Percentiles rank a stretch among this genome's conserved stretches.
phyloP scores from a whole-genome alignment of 1,140 invertebrate species.

The Teleogryllus occipitalis region DNA sequence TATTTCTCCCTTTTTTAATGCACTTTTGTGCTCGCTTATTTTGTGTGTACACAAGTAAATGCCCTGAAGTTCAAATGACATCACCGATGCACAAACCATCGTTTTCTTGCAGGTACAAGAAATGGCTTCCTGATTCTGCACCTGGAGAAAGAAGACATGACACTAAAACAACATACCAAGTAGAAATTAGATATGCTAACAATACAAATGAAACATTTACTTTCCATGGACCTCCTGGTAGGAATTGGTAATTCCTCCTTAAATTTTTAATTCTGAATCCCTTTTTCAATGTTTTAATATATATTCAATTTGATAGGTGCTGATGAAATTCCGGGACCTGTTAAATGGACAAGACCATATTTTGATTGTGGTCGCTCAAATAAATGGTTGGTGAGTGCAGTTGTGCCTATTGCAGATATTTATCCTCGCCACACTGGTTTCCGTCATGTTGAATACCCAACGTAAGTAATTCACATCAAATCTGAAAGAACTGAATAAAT shows the following conservation, averaged over 20 bases:
- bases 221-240: constrained; percentile 84
- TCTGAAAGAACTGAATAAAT: too few species aligned
- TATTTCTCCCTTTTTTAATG: too few species aligned
- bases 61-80: not conserved
- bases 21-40: too few species aligned
- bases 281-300: not conserved
- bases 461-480: constrained; percentile 49
- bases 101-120: constrained; percentile 49
- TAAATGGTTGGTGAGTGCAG: constrained; percentile 89
- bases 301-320: constrained; percentile 43
- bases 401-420: constrained; percentile 90
- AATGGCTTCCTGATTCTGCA: constrained; percentile 82
- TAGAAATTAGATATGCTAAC: constrained; percentile 87
- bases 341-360: constrained; percentile 89
- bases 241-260: not conserved
- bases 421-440: constrained; percentile 91
- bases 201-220: constrained; percentile 91
- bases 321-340: constrained; percentile 80
- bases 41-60: too few species aligned
- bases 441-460: constrained; percentile 91
- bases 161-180: constrained; percentile 87
- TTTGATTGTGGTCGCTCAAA: constrained; percentile 94
- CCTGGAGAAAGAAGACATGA: constrained; percentile 62
- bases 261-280: not conserved
- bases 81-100: too few species aligned